These are phyloP conservation scores for Aviceda subcristata DNA, from an alignment of 2,113 vertebrate genomes.

Conservation along the genomic window DNA sequence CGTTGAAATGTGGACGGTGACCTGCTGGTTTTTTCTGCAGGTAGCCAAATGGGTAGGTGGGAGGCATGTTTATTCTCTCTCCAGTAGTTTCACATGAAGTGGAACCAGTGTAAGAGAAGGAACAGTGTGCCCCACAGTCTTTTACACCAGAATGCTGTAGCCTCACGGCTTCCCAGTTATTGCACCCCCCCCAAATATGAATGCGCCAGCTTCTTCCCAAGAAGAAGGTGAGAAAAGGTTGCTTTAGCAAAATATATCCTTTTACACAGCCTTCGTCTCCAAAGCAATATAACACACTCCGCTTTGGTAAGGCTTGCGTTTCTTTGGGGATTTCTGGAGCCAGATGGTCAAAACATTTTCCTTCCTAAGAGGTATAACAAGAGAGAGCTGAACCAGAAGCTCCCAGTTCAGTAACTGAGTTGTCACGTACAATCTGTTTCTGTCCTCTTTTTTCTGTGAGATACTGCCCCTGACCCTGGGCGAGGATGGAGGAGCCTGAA, in stretches of 20 bases:
- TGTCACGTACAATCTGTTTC: not conserved
- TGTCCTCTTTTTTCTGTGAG: not conserved
- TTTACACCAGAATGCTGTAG: not conserved
- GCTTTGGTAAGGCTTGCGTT: not conserved
- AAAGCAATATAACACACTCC: not conserved
- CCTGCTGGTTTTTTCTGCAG: not conserved
- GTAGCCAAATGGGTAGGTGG: not conserved
- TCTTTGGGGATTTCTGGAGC: not conserved
- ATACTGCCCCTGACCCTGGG: not conserved
- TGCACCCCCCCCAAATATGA: not conserved
- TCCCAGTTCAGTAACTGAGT: not conserved
- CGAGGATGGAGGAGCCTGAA: not conserved
- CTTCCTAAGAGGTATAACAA: not conserved
- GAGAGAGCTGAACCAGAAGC: not conserved
- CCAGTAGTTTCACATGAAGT: not conserved
- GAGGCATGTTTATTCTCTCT: not conserved
- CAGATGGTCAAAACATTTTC: not conserved
- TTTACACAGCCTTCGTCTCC: not conserved
- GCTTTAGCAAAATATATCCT: not conserved
- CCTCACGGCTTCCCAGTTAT: not conserved
- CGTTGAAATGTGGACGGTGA: not conserved
- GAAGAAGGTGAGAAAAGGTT: not conserved
- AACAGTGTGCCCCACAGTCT: not conserved
- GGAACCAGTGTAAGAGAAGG: not conserved
- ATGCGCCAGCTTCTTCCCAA: not conserved